Evolutionary conservation across 1,140 invertebrate species (phyloP).

Genomic region (Heterodera carotae): DNA sequence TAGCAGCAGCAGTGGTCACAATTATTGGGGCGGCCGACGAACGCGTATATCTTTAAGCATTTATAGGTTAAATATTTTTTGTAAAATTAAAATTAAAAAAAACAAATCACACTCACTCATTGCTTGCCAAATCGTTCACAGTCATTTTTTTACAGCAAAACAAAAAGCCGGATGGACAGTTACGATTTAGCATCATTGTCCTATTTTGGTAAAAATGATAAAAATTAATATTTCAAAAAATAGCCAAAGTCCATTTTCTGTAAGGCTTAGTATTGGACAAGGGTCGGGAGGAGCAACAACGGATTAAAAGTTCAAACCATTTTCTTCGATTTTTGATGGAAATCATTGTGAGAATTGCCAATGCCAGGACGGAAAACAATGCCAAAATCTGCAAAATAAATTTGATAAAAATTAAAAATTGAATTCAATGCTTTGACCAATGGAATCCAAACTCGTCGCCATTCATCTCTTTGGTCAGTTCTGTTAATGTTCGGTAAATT

Average conservation of each 20-base stretch:
- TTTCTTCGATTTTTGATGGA: conserved; percentile 1
- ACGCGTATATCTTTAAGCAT: no score
- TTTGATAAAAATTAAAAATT: background rate
- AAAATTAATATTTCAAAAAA: no score
- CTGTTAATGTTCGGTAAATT: conserved; percentile 2
- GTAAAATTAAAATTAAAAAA: no score
- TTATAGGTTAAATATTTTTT: no score
- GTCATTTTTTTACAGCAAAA: conserved; percentile 14
- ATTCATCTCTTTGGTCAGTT: background rate
- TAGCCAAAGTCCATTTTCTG: no score
- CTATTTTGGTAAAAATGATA: background rate
- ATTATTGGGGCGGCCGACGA: no score
- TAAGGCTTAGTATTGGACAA: no score
- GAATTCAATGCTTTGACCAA: background rate
- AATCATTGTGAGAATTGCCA: background rate
- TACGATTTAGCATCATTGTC: background rate
- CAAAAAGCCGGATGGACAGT: background rate
- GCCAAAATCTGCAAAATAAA: background rate
- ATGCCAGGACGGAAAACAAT: background rate
- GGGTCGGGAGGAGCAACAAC: no score
- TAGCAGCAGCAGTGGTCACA: no score
- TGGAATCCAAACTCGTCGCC: conserved; percentile 9
- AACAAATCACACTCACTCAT: background rate
- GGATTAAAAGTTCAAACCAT: background rate
- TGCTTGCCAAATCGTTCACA: conserved; percentile 2